Evolutionary conservation across 2,888 invertebrate genomes (phyloP), one percentile per base, ranked within the genome.

Genomic region (Pristionchus fissidentatus): DNA sequence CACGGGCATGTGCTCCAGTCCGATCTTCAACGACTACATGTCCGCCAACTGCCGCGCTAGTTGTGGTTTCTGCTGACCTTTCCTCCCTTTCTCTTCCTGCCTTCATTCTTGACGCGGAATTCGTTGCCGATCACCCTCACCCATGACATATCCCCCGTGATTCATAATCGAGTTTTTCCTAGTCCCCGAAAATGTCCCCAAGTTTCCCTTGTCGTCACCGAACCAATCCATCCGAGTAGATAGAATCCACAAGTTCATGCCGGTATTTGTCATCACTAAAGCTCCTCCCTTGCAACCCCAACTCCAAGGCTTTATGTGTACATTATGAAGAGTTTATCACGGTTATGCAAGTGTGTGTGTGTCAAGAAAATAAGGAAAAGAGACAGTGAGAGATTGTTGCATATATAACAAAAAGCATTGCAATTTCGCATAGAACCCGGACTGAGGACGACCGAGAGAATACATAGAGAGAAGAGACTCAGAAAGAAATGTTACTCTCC

Each of bases 11-110:
- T 91, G 90, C 75, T 87, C 84, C 7, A 88, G 89, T 73, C 86
- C 86, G 0, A 87, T 91, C 52, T 91, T 91, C 84, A 77, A 90
- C 75, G 88, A 88, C 75, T 91, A 92, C 84, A 92, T 91, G 91
- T 84, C 85, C 29, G 84, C 85, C 13, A 91, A 90, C 75, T 91
- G 91, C 82, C 86, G 89, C 5, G 86, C 88, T 49, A 90, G 90
- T 70, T 91, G 91, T 84, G 80, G 83, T 4, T 75, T 85, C 10
- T 89, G 89, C 79, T 88, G 38, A 55, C 5, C 55, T 22, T 10
- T 26, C 52, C 4, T 66, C 66, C 7, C 41, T 22, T 8, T n/a
- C 7, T 66, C 35, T 38, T 13, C 49, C 19, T 41, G 43, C 41
- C 55, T 4, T 55, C 55, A 49, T 29, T 46, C 46, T 26, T 43